Evolutionary conservation across 2,797 vertebrate genomes (phyloP).

Genomic region (Rallus crepitans): DNA sequence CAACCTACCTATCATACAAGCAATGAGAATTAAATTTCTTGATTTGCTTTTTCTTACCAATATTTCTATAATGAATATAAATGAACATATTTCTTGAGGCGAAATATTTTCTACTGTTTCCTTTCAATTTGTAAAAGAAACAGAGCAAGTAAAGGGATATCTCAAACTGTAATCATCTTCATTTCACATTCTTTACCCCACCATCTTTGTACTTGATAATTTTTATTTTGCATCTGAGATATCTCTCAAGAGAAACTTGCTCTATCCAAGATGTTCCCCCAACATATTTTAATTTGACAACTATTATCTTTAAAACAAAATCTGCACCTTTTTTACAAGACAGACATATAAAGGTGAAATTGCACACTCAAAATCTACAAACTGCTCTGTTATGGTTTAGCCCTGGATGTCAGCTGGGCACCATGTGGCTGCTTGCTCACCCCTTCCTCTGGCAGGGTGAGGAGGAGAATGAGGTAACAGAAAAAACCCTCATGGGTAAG

Average conservation of each 20-base stretch:
- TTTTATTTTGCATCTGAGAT: neutral
- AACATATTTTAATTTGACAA: neutral
- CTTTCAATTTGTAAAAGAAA: neutral
- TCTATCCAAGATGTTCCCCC: neutral
- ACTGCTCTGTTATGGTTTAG: neutral
- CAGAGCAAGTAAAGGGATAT: neutral
- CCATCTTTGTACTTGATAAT: neutral
- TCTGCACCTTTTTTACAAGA: neutral
- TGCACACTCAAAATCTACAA: neutral
- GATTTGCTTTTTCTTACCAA: neutral
- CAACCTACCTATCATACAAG: neutral
- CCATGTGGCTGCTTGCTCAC: no score
- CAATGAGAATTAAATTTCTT: neutral
- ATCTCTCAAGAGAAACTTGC: neutral
- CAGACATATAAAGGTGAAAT: neutral
- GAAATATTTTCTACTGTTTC: neutral
- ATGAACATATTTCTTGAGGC: neutral
- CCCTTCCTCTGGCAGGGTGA: no score
- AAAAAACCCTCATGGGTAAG: no score
- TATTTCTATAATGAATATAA: neutral
- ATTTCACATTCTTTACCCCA: neutral
- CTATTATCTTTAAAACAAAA: neutral
- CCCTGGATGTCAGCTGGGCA: no score
- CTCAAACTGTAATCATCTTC: neutral
- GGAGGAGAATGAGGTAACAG: no score